Evolutionary conservation across 2,113 vertebrate genomes (phyloP), one percentile per base, ranked within the genome.

Genomic region (Casuarius casuarius): DNA sequence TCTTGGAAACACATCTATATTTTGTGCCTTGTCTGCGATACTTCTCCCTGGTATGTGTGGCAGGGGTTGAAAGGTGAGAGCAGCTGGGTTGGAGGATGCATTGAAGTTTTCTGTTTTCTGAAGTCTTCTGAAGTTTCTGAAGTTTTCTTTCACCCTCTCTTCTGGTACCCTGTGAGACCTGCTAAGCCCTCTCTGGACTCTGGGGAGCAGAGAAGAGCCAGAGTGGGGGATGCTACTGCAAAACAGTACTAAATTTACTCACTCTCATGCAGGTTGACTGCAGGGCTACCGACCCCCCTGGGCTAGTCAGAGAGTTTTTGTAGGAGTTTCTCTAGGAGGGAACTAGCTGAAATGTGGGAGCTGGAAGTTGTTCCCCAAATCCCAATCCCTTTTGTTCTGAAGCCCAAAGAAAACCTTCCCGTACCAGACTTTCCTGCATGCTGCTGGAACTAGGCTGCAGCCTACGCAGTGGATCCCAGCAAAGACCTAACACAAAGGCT

Each of bases 41-140:
- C 2, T 63, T 56, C 9, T 54, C 20, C 15, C 20, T 4, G 6
- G 7, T 67, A 26, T 1, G 1, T 29, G 14, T 56, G n/a, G 14
- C 62, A 16, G 26, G 31, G 10, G 2, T 51, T 84, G 33, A 89
- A 65, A 12, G 17, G 66, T 31, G 58, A 71, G 29, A 29, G 40
- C 46, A 74, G 17, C 18, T 46, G 19, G 28, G 3, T 25, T 93
- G 35, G 38, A 28, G 23, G 40, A 33, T 0, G 0, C 17, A 9
- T 14, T 72, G 20, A 51, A 66, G 12, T 61, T 66, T 46, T 48
- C 56, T 35, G 12, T 61, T 66, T 46, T 80, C 33, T 42, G 19
- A 49, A 42, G 38, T 67, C 66, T 71, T 49, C 19, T 33, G 18
- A 59, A 31, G 17, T 63, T 58, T 77, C 26, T 40, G 17, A 51